Conservation (phyloP, 1,140 invertebrate species). For the Mercenaria mercenaria region DNA sequence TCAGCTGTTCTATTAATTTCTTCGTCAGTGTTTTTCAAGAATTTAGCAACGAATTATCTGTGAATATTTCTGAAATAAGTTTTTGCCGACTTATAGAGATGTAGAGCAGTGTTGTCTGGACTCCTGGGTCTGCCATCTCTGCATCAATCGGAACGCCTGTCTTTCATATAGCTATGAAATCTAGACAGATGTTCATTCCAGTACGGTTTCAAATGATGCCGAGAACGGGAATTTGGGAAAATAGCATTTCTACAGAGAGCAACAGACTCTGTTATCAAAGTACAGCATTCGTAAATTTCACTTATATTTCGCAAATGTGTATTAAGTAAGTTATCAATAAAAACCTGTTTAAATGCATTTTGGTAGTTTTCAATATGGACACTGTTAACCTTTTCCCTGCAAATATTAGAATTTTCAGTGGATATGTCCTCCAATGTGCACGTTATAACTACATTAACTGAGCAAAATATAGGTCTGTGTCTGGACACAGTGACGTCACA, state of each 20-base stretch:
- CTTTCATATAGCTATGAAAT: background rate
- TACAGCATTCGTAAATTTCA: background rate
- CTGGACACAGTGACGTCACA: constrained; percentile 45
- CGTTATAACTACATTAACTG: background rate
- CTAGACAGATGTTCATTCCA: background rate
- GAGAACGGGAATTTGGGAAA: background rate
- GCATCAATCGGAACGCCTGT: background rate
- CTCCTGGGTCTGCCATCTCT: background rate
- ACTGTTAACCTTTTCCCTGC: background rate
- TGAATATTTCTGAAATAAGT: background rate
- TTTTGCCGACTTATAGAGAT: background rate
- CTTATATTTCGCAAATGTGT: background rate
- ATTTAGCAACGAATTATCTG: background rate
- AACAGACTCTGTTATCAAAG: background rate
- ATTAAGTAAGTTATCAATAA: background rate
- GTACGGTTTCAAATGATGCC: constrained; percentile 1
- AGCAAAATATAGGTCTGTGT: constrained; percentile 8
- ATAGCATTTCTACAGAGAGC: background rate
- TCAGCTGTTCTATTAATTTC: background rate
- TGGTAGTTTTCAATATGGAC: too few relatives aligned
- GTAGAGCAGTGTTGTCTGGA: background rate
- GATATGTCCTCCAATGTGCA: background rate
- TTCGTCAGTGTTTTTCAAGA: background rate
- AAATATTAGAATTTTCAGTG: background rate
- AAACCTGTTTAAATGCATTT: background rate